A percentile compares a stretch with the other conserved stretches of the same genome.
These are phyloP conservation scores for Tretioscincus oriximinensis DNA, from an alignment of 2,113 vertebrate genomes.

Conservation along the genomic window DNA sequence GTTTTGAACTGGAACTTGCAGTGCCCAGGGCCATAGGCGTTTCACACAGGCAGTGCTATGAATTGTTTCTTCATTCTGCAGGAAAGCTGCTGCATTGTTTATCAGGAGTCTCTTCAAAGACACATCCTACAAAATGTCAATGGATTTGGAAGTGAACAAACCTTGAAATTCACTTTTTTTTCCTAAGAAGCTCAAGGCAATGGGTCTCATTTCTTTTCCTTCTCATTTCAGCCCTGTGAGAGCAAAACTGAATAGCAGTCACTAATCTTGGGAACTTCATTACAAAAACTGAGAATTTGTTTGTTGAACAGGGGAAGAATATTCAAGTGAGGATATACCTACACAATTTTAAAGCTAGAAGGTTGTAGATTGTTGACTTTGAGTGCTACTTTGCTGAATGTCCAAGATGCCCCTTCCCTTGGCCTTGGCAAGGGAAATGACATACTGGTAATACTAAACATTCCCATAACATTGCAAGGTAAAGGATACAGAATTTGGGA, in stretches of 20 bases:
- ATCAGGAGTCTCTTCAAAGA: conserved; percentile 12
- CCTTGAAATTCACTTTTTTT: conserved; percentile 1
- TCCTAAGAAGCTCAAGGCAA: too few species aligned
- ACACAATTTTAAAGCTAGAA: conserved; percentile 7
- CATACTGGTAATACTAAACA: neutral
- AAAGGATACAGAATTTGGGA: neutral
- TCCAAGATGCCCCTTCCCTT: neutral
- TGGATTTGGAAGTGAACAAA: conserved; percentile 20
- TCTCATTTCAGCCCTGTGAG: too few species aligned
- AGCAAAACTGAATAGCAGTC: too few species aligned
- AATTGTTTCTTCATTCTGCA: neutral
- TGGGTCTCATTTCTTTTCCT: too few species aligned
- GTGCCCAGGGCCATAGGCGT: fast-evolving
- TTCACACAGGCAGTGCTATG: neutral
- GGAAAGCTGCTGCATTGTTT: conserved; percentile 21
- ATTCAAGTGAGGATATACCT: neutral
- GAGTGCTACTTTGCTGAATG: conserved; percentile 4
- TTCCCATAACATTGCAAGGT: neutral
- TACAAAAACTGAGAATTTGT: conserved; percentile 2
- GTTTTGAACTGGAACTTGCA: neutral
- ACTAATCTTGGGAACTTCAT: too few species aligned
- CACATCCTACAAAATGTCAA: conserved; percentile 1
- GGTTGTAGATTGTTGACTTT: conserved; percentile 24
- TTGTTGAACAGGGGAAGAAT: conserved; percentile 11
- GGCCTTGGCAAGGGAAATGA: neutral